Base-by-base conservation (phyloP, 2,888 invertebrate genomes). In the Phorcus lineatus region DNA sequence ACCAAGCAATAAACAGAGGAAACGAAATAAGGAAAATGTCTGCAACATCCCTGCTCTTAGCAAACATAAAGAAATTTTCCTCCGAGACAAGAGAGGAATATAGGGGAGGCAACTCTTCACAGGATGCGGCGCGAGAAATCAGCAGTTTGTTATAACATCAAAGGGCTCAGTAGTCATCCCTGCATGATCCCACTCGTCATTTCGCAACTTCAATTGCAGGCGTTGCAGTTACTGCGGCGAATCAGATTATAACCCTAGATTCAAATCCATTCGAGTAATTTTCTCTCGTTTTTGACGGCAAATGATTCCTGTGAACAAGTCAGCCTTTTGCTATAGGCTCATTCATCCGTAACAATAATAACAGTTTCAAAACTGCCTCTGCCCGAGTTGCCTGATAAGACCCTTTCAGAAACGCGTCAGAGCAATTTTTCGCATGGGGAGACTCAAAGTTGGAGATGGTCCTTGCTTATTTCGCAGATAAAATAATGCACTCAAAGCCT, bases 401-500 rank as follows among this genome's bases (percentile, higher is more conserved):
- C 54, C 76, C n/a, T 67, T 76, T 76, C 54, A 76, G 31, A 17
- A 36, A 76, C 31, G 54, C 76, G 76, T 54, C 76, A 28, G 76
- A 76, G 54, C 76, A 76, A 76, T 76, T 76, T 76, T 55, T 76
- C 76, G 76, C 76, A 55, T 76, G 76, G 31, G 28, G 76, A n/a
- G 13, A 24, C 40, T 28, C 55, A 52, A 76, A 55, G 55, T 55
- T 24, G 54, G 55, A 24, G 31, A 54, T 55, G 7, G 40, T 52
- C 47, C 74, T 52, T 52, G 74, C 74, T 74, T 74, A 74, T 74
- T 74, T 74, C 52, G 19, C 19, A 74, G 52, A 24, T 52, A 52
- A 53, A 76, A 53, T 53, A 31, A 55, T 19, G 54, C 36, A 24
- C 36, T 19, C 28, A 31, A 24, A 36, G 31, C 17, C 31, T 31